These are phyloP conservation scores for Orthosia gracilis DNA, from an alignment of 2,888 invertebrate species.

Conservation along the genomic window DNA sequence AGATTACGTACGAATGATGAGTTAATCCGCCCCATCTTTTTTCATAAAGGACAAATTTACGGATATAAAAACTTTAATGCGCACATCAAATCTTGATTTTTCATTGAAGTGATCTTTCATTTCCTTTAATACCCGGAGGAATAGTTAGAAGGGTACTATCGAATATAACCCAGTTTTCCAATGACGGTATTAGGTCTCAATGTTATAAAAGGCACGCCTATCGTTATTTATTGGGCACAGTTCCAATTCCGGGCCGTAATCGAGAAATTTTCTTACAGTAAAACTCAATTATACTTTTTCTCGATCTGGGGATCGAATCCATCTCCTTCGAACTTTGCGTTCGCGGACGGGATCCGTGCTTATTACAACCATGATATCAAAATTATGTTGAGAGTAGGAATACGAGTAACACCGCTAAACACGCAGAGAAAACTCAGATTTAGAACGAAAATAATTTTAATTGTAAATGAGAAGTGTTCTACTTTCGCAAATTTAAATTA, in stretches of 20 bases:
- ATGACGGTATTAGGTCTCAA: conserved; percentile 58
- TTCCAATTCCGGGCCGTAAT: conserved; percentile 59
- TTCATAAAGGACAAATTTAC: conserved; percentile 28
- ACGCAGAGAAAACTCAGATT: not conserved
- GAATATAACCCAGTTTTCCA: conserved; percentile 59
- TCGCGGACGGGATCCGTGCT: conserved; percentile 9
- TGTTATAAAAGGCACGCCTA: conserved; percentile 61
- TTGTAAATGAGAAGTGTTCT: not conserved
- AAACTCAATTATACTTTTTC: conserved; percentile 65
- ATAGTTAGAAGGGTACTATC: conserved; percentile 50
- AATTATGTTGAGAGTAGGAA: conserved; percentile 14
- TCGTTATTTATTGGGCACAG: conserved; percentile 65
- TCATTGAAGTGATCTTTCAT: conserved; percentile 54
- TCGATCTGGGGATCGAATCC: conserved; percentile 26
- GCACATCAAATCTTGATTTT: conserved; percentile 49
- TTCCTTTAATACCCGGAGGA: conserved; percentile 48
- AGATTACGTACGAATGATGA: not conserved
- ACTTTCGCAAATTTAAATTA: not conserved
- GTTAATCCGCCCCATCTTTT: conserved; percentile 27
- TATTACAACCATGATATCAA: conserved; percentile 22
- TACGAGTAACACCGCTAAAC: not conserved
- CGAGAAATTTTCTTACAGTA: conserved; percentile 62
- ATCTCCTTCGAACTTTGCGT: conserved; percentile 33
- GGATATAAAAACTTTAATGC: conserved; percentile 45
- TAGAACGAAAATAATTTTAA: not conserved